These are phyloP conservation scores for Notarius quadriscutis DNA, from an alignment of 2,113 vertebrate genomes.

Conservation along the genomic window DNA sequence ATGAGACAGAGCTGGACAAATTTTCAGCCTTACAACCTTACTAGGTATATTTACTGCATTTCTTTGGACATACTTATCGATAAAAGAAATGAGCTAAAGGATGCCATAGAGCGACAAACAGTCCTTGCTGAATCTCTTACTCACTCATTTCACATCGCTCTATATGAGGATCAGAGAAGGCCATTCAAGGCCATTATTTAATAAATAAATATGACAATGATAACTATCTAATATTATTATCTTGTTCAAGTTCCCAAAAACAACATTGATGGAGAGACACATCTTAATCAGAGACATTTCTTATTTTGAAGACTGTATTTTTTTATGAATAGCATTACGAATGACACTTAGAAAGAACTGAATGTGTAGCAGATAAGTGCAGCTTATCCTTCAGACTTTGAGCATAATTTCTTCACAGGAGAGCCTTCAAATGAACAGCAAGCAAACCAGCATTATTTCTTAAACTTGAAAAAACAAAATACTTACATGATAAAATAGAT, in stretches of 20 bases:
- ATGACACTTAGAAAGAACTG: background rate
- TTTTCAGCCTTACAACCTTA: background rate
- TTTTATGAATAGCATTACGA: background rate
- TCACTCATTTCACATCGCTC: background rate
- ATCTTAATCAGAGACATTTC: background rate
- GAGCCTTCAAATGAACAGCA: background rate
- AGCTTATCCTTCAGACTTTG: background rate
- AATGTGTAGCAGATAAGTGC: background rate
- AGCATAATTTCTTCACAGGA: background rate
- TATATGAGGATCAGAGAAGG: background rate
- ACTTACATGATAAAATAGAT: background rate
- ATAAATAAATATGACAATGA: background rate
- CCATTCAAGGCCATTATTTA: background rate
- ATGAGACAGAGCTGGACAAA: conserved; percentile 17
- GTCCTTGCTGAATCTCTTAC: background rate
- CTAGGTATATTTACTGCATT: background rate
- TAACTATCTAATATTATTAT: background rate
- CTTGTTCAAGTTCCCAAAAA: background rate
- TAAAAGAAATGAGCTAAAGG: background rate
- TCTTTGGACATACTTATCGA: background rate
- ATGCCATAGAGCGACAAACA: background rate
- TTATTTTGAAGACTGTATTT: background rate
- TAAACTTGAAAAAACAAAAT: background rate
- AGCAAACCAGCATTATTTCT: background rate
- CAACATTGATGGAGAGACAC: background rate